Base-by-base conservation (phyloP, 2,888 invertebrate genomes). In the Cheilosia vernalis region DNA sequence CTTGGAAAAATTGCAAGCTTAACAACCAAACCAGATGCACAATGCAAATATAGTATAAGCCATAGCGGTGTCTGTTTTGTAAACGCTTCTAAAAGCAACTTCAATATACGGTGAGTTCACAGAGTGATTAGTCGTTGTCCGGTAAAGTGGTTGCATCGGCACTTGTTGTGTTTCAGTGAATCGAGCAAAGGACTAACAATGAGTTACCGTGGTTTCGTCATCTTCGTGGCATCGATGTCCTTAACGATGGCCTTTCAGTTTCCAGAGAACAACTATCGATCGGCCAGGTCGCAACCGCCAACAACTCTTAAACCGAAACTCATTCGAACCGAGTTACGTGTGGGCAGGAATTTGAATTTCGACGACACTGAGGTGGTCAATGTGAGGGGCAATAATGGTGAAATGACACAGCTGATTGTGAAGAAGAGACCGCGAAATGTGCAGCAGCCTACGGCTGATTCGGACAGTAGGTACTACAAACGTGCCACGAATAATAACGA, bases 321-420 rank as follows among this genome's bases (percentile, higher is more conserved):
- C 33, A 85, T 85, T 56, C 81, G 85, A 17, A 85, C 85, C 2
- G 81, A 85, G 56, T 58, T 85, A 44, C 85, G 85, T 40, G 85
- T 85, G 49, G 80, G 85, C 7, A 60, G 85, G 63, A 85, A 85
- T 61, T 55, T 85, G 3, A 85, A 85, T 44, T 77, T 61, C 24
- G 85, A 81, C 51, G 72, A 85, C 10, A 85, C 85, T 7, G 85
- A 85, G 37, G 60, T 85, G 17, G 76, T 85, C 56, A 81, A 53
- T 67, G 85, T 85, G 27, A 40, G 76, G 21, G 81, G 85, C n/a
- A 85, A 81, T 27, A 85, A 85, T 56, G 85, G 85, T 44, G 85
- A 85, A 63, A 81, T 85, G 72, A 85, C 85, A 40, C 81, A 85
- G 44, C 27, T 85, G 37, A n/a, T 85, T 7, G 85, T 85, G n/a